Evolutionary conservation across 1,140 invertebrate genomes (phyloP).

Genomic region (Heliconius hewitsoni): DNA sequence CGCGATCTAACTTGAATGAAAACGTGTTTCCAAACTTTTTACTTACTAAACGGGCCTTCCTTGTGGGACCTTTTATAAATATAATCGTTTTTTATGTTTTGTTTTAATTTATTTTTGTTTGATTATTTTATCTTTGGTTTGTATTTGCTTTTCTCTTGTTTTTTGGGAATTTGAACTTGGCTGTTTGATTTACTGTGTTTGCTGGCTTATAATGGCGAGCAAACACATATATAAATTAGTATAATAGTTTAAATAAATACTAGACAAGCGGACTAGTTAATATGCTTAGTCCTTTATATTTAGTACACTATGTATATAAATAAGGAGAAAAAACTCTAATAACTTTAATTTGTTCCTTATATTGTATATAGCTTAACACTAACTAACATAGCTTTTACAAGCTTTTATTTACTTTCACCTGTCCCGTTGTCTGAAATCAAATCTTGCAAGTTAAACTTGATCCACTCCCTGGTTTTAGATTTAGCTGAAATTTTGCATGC

Average conservation of each 20-base stretch:
- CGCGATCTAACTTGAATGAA: conserved; percentile 22
- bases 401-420: no score
- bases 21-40: conserved; percentile 29
- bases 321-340: no score
- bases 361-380: no score
- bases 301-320: no score
- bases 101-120: neutral
- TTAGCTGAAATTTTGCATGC: no score
- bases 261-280: no score
- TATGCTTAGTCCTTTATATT: no score
- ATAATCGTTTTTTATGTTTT: conserved; percentile 7
- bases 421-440: no score
- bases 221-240: neutral
- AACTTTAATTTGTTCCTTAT: no score
- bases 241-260: neutral
- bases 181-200: neutral
- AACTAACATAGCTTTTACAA: no score
- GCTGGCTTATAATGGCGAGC: neutral
- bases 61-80: conserved; percentile 26
- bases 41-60: conserved; percentile 22
- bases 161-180: neutral
- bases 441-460: no score
- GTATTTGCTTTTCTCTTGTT: neutral
- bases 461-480: no score
- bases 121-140: neutral